A percentile compares a stretch with the other conserved stretches of the same genome.
These are phyloP conservation scores for Gyps fulvus DNA, from an alignment of 2,113 vertebrate species.

Conservation along the genomic window DNA sequence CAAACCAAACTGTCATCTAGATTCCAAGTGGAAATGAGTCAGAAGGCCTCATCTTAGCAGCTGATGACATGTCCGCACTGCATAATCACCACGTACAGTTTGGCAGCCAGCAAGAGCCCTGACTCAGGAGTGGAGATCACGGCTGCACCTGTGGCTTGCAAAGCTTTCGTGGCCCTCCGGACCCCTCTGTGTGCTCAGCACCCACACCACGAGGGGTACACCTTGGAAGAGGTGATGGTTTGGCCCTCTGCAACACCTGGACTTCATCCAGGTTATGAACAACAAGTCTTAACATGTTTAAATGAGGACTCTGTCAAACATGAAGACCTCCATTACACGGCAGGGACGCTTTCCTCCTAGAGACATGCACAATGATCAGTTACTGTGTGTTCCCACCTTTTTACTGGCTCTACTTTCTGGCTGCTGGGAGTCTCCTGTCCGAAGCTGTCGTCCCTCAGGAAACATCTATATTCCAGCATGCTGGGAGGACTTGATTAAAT, in stretches of 20 bases:
- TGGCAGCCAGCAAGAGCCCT: neutral
- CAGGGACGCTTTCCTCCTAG: neutral
- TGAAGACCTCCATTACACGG: accelerated
- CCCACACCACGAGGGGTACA: accelerated
- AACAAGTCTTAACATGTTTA: accelerated
- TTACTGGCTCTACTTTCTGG: neutral
- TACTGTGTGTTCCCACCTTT: neutral
- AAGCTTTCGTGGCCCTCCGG: accelerated
- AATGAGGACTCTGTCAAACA: neutral
- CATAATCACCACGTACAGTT: neutral
- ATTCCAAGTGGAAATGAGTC: conserved; percentile 43
- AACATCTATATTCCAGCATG: neutral
- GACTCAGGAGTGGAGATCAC: neutral
- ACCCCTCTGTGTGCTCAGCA: neutral
- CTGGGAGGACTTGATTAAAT: neutral
- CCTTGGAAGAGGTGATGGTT: neutral
- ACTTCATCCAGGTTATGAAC: neutral
- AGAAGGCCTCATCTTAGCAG: conserved; percentile 29
- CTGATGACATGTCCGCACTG: conserved; percentile 21
- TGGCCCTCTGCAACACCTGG: neutral
- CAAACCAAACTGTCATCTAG: conserved; percentile 39
- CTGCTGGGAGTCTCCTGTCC: neutral
- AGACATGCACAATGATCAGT: neutral
- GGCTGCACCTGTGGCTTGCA: neutral
- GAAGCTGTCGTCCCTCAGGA: neutral